Conservation (phyloP, 2,113 vertebrate genomes). For the Corythornis cristatus region DNA sequence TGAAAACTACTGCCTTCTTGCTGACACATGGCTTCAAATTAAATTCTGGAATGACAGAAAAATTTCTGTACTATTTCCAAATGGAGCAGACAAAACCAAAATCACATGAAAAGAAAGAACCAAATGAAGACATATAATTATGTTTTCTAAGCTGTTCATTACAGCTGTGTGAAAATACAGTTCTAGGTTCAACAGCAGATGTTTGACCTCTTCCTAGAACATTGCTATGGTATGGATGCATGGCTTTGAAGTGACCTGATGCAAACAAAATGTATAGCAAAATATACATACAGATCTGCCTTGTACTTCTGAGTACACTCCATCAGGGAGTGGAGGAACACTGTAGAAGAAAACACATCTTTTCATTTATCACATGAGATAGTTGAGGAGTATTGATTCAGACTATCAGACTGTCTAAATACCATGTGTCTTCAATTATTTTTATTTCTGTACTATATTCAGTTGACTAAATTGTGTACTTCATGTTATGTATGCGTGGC, state of each 20-base stretch:
- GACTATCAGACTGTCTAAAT: neutral
- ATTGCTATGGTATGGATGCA: neutral
- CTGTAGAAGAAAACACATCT: neutral
- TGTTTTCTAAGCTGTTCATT: neutral
- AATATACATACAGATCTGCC: neutral
- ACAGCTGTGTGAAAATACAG: neutral
- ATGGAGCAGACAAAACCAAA: neutral
- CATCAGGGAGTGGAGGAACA: neutral
- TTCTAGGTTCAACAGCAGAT: neutral
- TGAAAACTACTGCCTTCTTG: neutral
- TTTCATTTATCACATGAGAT: neutral
- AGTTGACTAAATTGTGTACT: neutral
- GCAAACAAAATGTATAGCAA: neutral
- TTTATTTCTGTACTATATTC: neutral
- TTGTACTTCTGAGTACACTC: neutral
- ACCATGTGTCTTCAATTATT: neutral
- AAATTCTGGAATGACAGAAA: neutral
- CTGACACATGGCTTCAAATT: neutral
- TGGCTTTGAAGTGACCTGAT: neutral
- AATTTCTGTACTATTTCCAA: neutral
- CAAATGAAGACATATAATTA: neutral
- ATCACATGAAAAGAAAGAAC: neutral
- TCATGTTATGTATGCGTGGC: neutral
- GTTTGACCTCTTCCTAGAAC: neutral
- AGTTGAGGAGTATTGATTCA: rapidly evolving